These are phyloP conservation scores for Anthoscopus minutus DNA, from an alignment of 2,113 vertebrate species.

Conservation along the genomic window DNA sequence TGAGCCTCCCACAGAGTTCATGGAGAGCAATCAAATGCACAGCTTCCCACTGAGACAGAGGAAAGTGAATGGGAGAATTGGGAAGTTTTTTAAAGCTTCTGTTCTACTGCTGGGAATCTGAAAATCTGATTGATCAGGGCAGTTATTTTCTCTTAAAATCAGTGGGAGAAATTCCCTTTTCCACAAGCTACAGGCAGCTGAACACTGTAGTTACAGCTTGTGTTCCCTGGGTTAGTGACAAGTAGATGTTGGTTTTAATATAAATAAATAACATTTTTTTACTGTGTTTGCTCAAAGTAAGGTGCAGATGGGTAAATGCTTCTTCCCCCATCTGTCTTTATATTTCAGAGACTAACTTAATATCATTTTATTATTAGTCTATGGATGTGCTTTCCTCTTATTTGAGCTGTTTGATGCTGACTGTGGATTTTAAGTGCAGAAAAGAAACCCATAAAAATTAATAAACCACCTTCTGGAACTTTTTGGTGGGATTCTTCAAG, in stretches of 20 bases:
- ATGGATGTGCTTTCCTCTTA: background rate
- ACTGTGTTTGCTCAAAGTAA: background rate
- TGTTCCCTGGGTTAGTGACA: background rate
- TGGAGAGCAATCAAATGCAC: background rate
- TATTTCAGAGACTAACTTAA: background rate
- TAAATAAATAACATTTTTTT: background rate
- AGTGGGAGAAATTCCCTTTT: background rate
- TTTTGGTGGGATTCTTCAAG: background rate
- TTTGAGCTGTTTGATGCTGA: background rate
- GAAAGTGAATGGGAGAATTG: background rate
- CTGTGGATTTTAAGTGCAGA: background rate
- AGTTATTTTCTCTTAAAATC: background rate
- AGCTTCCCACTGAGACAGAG: background rate
- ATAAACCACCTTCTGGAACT: background rate
- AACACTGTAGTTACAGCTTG: rapidly evolving
- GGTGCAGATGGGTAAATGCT: background rate
- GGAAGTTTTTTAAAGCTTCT: background rate
- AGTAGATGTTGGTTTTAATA: background rate
- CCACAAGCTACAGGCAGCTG: background rate
- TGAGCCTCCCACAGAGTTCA: background rate
- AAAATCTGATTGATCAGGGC: background rate
- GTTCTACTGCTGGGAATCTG: background rate
- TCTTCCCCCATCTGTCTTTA: background rate
- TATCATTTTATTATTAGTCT: background rate
- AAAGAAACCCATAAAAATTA: background rate